Evolutionary conservation across 1,140 invertebrate species (phyloP), one percentile per base, ranked within the genome.

Genomic region (Nasonia longicornis): DNA sequence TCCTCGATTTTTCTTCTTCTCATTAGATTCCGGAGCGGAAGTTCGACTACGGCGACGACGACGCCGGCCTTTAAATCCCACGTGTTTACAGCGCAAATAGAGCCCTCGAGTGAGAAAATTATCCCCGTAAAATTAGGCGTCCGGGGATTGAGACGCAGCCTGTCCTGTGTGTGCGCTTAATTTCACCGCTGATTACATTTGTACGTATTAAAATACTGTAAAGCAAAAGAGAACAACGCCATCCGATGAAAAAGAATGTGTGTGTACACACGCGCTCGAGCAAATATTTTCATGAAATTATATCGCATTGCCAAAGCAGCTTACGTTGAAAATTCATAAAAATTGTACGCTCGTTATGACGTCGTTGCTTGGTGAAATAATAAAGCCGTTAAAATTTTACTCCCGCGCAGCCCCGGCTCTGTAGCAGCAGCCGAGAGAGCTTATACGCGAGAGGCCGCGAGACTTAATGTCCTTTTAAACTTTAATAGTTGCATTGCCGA

Each of bases 101-200:
- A 66, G 11, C 74, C 10, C 29, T 31, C 29, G 20, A 31, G 26
- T 75, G 8, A 63, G 73, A 58, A 75, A 75, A 63, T 75, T 75
- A 75, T 75, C 22, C 48, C 63, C 73, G 73, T 74, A 20, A 75
- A 75, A 63, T 75, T 75, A 75, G 73, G 29, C n/a, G 31, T 35
- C 4, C 4, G 48, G 10, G 72, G 72, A 74, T 74, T 74, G 58
- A 74, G 72, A 31, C 26, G 31, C 4, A 35, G 31, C 10, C 38
- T 14, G 26, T 26, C 1, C 26, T 26, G 26, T 31, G 69, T 31
- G 6, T 35, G 35, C 8, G 35, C 14, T 14, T 71, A 71, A 71
- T 71, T 14, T 71, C 35, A 14, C 48, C 48, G 14, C 16, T 52
- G 16, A 52, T 52, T 52, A 4, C 14, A 52, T 52, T 52, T 52